A percentile compares a stretch with the other conserved stretches of the same genome.
Conservation (phyloP, 2,888 invertebrate genomes). For the Embidobia sp. region DNA sequence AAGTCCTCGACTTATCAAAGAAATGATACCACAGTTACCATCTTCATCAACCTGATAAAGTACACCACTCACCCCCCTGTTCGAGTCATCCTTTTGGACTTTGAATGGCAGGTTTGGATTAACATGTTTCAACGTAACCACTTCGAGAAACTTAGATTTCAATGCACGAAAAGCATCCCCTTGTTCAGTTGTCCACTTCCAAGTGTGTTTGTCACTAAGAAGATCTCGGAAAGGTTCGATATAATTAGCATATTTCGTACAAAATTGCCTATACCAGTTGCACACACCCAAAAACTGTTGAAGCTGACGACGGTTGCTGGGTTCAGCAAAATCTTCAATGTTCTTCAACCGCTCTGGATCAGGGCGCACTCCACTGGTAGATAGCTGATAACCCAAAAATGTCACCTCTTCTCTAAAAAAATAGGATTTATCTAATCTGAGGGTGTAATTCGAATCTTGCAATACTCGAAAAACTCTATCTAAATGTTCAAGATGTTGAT, state of each 20-base stretch:
- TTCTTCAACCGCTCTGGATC: slow-evolving; percentile 30
- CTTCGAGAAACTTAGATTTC: slow-evolving; percentile 49
- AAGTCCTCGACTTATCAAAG: slow-evolving; percentile 31
- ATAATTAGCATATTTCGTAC: slow-evolving; percentile 8
- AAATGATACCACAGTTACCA: slow-evolving; percentile 38
- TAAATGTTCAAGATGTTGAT: slow-evolving; percentile 16
- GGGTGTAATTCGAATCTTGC: slow-evolving; percentile 36
- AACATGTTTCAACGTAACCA: neutral
- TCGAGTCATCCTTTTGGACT: slow-evolving; percentile 11
- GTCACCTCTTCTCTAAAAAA: slow-evolving; percentile 64
- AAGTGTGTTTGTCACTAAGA: neutral
- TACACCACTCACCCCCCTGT: slow-evolving; percentile 56
- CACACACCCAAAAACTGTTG: slow-evolving; percentile 66
- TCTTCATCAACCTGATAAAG: slow-evolving; percentile 40
- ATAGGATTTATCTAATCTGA: slow-evolving; percentile 63
- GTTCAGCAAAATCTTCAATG: slow-evolving; percentile 67
- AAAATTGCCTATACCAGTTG: slow-evolving; percentile 50
- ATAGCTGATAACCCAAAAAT: slow-evolving; percentile 47
- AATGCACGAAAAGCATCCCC: slow-evolving; percentile 38
- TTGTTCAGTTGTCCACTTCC: slow-evolving; percentile 31
- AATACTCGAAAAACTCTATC: neutral
- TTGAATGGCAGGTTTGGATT: neutral
- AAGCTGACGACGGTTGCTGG: slow-evolving; percentile 68
- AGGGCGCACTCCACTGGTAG: neutral
- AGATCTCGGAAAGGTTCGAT: slow-evolving; percentile 39